Conservation (phyloP, 2,888 invertebrate genomes). For the Piscicola geometra region DNA sequence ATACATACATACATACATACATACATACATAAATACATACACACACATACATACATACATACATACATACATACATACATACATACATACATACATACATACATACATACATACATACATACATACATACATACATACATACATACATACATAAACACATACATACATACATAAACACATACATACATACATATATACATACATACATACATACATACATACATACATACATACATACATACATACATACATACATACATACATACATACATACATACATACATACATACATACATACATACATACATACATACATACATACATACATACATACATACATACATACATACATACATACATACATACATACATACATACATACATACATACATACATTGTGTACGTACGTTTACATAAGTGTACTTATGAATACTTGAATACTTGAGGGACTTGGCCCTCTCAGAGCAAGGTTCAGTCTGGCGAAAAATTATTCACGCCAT, state of each 20-base stretch:
- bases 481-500: too few relatives aligned
- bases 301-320: slow-evolving; percentile 4
- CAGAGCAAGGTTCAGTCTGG: too few relatives aligned
- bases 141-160: slow-evolving; percentile 5
- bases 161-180: slow-evolving; percentile 1
- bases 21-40: too few relatives aligned
- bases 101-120: not conserved
- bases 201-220: slow-evolving; percentile 3
- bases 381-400: slow-evolving; percentile 13
- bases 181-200: slow-evolving; percentile 4
- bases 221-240: slow-evolving; percentile 8
- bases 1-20: too few relatives aligned
- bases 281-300: slow-evolving; percentile 10
- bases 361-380: not conserved
- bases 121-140: not conserved
- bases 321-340: slow-evolving; percentile 15
- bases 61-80: too few relatives aligned
- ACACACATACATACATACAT: too few relatives aligned
- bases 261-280: slow-evolving; percentile 14
- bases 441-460: too few relatives aligned
- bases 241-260: slow-evolving; percentile 19
- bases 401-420: too few relatives aligned
- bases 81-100: slow-evolving; percentile 39
- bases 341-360: slow-evolving; percentile 19
- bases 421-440: too few relatives aligned